phyloP scores from a whole-genome alignment of 2,113 vertebrate species.

The Grantiella picta region DNA sequence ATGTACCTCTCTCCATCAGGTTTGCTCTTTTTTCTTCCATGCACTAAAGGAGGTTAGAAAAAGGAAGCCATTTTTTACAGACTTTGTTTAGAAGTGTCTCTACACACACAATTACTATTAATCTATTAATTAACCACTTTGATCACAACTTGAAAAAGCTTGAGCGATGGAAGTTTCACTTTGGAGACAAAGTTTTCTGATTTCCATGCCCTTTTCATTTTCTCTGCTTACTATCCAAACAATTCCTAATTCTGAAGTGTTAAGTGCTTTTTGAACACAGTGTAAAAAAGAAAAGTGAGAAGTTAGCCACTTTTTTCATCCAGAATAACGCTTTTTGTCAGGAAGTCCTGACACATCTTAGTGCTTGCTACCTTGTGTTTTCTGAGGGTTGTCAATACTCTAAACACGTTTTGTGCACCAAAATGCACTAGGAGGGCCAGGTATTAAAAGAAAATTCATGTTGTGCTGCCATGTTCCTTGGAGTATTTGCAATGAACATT shows the following conservation, averaged over 20 bases:
- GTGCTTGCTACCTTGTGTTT: neutral
- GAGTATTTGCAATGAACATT: neutral
- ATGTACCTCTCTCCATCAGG: neutral
- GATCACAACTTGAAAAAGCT: neutral
- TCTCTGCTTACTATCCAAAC: neutral
- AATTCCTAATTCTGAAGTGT: neutral
- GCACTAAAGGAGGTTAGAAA: neutral
- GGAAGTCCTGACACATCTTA: neutral
- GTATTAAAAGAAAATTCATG: neutral
- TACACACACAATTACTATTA: neutral
- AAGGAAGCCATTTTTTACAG: neutral
- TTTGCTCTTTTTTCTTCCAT: neutral
- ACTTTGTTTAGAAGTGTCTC: neutral
- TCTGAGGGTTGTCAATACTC: neutral
- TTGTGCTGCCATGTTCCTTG: neutral
- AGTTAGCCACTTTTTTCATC: neutral
- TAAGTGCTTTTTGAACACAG: neutral
- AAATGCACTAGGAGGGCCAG: neutral
- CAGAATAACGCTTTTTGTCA: neutral
- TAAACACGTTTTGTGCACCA: neutral
- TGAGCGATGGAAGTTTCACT: neutral
- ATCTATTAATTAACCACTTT: slow-evolving; percentile 17
- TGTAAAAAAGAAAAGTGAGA: neutral
- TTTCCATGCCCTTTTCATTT: neutral
- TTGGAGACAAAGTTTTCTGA: neutral